Conservation (phyloP, 1,140 invertebrate genomes). For the Cecropterus lyciades region DNA sequence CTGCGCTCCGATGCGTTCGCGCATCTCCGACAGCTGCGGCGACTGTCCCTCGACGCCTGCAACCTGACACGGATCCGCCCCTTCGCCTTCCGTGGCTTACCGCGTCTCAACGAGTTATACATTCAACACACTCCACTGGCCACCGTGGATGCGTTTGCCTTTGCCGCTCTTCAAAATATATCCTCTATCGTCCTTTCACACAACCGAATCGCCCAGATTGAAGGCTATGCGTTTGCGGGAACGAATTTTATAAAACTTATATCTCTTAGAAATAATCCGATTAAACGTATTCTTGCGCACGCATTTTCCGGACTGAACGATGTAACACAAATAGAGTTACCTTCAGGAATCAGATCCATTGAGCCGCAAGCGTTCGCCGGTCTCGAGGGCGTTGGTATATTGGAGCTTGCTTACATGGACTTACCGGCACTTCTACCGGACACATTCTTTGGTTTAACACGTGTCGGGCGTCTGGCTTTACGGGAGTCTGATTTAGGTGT, state of each 20-base stretch:
- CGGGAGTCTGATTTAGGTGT: conserved; percentile 92
- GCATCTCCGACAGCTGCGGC: conserved; percentile 88
- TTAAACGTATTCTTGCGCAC: conserved; percentile 89
- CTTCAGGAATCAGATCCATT: conserved; percentile 89
- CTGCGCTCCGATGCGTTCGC: conserved; percentile 92
- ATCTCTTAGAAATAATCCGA: conserved; percentile 90
- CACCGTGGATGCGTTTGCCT: conserved; percentile 90
- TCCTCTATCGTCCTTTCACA: conserved; percentile 89
- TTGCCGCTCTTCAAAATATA: conserved; percentile 92
- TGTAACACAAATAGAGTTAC: conserved; percentile 90
- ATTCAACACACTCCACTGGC: conserved; percentile 92
- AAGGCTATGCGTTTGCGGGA: conserved; percentile 92
- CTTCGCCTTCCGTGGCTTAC: conserved; percentile 92
- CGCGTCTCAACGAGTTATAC: conserved; percentile 89
- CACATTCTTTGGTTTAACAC: conserved; percentile 90
- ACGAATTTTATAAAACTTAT: conserved; percentile 91
- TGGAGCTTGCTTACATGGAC: conserved; percentile 93
- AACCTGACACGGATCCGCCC: conserved; percentile 91
- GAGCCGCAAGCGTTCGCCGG: conserved; percentile 92
- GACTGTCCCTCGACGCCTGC: conserved; percentile 91
- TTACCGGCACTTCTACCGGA: conserved; percentile 87
- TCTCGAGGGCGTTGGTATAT: conserved; percentile 90
- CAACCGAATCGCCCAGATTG: conserved; percentile 91
- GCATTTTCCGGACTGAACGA: conserved; percentile 92
- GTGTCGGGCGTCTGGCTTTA: conserved; percentile 89